Conservation (phyloP, 2,888 invertebrate genomes). For the Parelbella ahira region DNA sequence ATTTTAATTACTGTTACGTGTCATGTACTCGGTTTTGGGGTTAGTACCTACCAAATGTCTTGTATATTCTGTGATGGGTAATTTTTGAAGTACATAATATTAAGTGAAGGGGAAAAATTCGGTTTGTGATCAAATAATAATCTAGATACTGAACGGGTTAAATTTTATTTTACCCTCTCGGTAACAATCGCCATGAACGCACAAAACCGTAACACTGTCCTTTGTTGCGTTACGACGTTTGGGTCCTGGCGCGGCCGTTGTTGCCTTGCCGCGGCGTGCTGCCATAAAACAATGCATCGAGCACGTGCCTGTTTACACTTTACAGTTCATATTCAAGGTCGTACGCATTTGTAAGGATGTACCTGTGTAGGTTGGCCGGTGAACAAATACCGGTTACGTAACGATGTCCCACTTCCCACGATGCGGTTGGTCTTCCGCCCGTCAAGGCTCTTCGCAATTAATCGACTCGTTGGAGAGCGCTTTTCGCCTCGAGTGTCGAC, state of each 20-base stretch:
- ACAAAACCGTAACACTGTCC: conserved; percentile 14
- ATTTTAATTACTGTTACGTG: too few species aligned
- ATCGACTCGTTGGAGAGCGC: conserved; percentile 28
- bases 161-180: too few species aligned
- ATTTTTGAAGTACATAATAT: too few species aligned
- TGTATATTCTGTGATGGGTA: too few species aligned
- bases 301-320: conserved; percentile 77
- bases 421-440: conserved; percentile 57
- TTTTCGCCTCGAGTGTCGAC: conserved; percentile 22
- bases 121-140: too few species aligned
- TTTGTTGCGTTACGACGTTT: conserved; percentile 27
- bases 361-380: conserved; percentile 71
- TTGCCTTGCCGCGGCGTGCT: conserved; percentile 24
- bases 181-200: conserved; percentile 7
- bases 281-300: conserved; percentile 78
- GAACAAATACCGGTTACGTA: conserved; percentile 77
- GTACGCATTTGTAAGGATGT: conserved; percentile 80
- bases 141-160: too few species aligned
- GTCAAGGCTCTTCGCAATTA: conserved; percentile 55
- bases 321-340: conserved; percentile 79
- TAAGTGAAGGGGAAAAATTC: too few species aligned
- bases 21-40: too few species aligned
- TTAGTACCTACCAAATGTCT: too few species aligned
- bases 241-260: conserved; percentile 30
- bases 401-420: conserved; percentile 76